These are phyloP conservation scores for Sciaenops ocellatus DNA, from an alignment of 2,797 vertebrate species.

Conservation along the genomic window DNA sequence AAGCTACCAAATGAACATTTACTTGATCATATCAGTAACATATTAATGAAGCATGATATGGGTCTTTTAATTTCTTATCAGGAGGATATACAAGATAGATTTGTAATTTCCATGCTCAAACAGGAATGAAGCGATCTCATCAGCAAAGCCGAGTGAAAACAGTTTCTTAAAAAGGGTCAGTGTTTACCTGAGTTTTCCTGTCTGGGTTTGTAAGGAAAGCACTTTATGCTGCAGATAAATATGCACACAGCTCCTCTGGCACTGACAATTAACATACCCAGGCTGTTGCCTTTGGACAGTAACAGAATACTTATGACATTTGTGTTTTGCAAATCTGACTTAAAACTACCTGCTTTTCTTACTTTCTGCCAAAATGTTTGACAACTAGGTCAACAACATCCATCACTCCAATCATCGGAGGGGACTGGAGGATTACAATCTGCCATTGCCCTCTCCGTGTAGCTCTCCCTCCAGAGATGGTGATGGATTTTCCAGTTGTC, in stretches of 20 bases:
- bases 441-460: constrained; percentile 18
- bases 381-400: constrained; percentile 58
- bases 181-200: not conserved
- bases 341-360: not conserved
- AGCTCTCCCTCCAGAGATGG: constrained; percentile 31
- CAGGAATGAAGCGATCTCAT: constrained; percentile 16
- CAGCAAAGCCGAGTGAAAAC: constrained; percentile 28
- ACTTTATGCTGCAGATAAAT: constrained; percentile 3
- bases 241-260: constrained; percentile 24
- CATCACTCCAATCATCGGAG: constrained; percentile 18
- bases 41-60: not conserved
- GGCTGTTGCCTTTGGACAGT: constrained; percentile 48
- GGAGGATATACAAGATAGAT: not conserved
- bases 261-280: constrained; percentile 11
- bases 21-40: not conserved
- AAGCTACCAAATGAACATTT: not conserved
- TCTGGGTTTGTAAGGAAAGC: not conserved
- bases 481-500: constrained; percentile 75
- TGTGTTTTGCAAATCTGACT: constrained; percentile 31
- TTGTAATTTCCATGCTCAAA: not conserved
- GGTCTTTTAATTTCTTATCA: not conserved
- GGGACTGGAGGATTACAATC: not conserved
- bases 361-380: constrained; percentile 12
- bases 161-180: constrained; percentile 7
- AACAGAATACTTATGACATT: constrained; percentile 29